Evolutionary conservation across 1,140 invertebrate genomes (phyloP), one percentile per base, ranked within the genome.

Genomic region (Odontomachus brunneus): DNA sequence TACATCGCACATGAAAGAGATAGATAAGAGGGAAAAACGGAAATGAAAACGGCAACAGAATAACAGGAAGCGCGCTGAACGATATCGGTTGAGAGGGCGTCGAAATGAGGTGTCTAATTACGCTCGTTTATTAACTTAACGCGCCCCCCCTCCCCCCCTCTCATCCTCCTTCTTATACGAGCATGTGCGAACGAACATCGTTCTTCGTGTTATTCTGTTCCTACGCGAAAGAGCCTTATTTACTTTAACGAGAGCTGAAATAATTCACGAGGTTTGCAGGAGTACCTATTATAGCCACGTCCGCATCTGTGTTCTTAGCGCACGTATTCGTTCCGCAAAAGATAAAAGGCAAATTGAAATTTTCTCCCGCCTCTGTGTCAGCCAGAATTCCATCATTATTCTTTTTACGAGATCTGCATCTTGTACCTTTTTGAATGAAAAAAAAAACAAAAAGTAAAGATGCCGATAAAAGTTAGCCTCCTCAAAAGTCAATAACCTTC

Each of bases 101-200:
- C 51, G 78, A 78, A 81, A 89, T 67, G 84, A 84, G 86, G 86
- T 88, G 86, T 89, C 88, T 91, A 91, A 91, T 91, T 91, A 90
- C 91, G 84, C 89, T 90, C 90, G 91, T 91, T 91, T 90, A 90
- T 90, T 90, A 89, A 88, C 80, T 82, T 84, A 51, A 84, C 78
- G 53, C 57, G 38, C 9, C 9, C 19, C 19, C 9, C 48, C 7
- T 29, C 9, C 9, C 9, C 9, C 38, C 38, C 38, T 44, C 38
- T 33, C 29, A n/a, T n/a, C 74, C 74, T 57, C 59, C 65, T n/a
- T 26, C 12, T 3, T 33, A 19, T 60, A 65, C 78, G 66, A 80
- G 49, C 29, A 55, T 29, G 29, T 57, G 26, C 19, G 26, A 63
- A 15, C 2, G 9, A 44, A 44, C 82, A 76, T 80, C 72, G 33